Evolutionary conservation across 2,113 vertebrate species (phyloP).

Genomic region (Ariopsis seemanni): DNA sequence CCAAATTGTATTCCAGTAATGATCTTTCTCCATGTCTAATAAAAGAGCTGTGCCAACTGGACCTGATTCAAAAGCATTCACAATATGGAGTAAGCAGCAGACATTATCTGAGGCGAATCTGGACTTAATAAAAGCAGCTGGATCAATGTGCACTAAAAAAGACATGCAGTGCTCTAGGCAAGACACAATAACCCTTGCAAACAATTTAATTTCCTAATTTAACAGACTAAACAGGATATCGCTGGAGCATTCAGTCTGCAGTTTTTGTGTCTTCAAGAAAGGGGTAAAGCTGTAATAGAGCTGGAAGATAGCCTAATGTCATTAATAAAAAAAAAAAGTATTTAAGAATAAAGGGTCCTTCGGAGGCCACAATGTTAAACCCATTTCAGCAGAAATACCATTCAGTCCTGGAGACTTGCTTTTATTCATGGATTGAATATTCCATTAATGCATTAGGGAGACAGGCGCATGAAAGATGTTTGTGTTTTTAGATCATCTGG

Average conservation of each 20-base stretch:
- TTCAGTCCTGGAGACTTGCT: neutral
- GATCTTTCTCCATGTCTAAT: neutral
- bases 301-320: neutral
- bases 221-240: neutral
- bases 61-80: slow-evolving; percentile 4
- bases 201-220: slow-evolving; percentile 12
- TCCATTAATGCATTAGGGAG: neutral
- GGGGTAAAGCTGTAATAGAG: neutral
- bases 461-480: neutral
- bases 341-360: neutral
- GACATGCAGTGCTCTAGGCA: neutral
- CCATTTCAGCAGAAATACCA: neutral
- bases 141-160: slow-evolving; percentile 30
- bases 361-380: neutral
- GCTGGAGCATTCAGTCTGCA: neutral
- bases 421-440: neutral
- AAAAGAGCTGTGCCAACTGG: neutral
- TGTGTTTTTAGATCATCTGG: neutral
- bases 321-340: slow-evolving; percentile 2
- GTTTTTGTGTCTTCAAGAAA: neutral
- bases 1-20: neutral
- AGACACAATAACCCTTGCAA: slow-evolving; percentile 12
- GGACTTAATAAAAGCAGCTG: slow-evolving; percentile 17
- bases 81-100: slow-evolving; percentile 1
- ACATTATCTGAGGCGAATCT: neutral